Conservation (phyloP, 37 sponge, comb jelly and placozoan species). For the Aphrocallistes beatrix region DNA sequence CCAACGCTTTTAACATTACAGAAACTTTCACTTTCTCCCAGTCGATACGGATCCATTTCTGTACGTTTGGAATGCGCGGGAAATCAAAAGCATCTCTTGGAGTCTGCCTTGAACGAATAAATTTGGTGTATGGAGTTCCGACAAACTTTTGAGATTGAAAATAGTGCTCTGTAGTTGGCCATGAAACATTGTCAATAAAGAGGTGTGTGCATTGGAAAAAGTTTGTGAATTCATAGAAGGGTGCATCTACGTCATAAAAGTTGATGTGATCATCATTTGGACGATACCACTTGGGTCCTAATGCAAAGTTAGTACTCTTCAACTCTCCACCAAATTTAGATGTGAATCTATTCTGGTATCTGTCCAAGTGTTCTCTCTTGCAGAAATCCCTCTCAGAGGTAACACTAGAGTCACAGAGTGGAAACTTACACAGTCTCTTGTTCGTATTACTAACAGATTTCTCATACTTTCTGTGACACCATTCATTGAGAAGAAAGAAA, state of each 20-base stretch:
- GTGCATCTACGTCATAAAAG: slow-evolving; percentile 43
- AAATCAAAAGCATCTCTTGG: slow-evolving; percentile 52
- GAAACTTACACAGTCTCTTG: neutral
- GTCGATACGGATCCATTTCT: slow-evolving; percentile 37
- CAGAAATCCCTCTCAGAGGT: too few relatives aligned
- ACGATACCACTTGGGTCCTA: slow-evolving; percentile 1
- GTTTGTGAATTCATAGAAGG: slow-evolving; percentile 66
- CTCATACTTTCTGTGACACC: neutral
- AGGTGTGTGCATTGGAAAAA: slow-evolving; percentile 30
- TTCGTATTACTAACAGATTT: neutral
- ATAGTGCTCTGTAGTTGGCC: slow-evolving; percentile 68
- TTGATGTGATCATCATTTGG: too few relatives aligned
- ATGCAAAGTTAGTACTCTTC: neutral
- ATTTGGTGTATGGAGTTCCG: slow-evolving; percentile 48
- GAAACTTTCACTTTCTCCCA: slow-evolving; percentile 52
- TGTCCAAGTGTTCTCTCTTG: neutral
- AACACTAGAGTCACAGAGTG: neutral
- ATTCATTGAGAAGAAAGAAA: neutral
- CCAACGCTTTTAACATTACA: slow-evolving; percentile 45
- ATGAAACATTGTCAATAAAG: slow-evolving; percentile 31
- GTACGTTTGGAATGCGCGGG: slow-evolving; percentile 24
- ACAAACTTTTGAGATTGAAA: slow-evolving; percentile 76
- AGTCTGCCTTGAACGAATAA: neutral
- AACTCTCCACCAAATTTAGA: neutral
- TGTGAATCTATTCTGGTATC: neutral